Conservation (phyloP, 1,140 invertebrate genomes). For the Pogonomyrmex barbatus region DNA sequence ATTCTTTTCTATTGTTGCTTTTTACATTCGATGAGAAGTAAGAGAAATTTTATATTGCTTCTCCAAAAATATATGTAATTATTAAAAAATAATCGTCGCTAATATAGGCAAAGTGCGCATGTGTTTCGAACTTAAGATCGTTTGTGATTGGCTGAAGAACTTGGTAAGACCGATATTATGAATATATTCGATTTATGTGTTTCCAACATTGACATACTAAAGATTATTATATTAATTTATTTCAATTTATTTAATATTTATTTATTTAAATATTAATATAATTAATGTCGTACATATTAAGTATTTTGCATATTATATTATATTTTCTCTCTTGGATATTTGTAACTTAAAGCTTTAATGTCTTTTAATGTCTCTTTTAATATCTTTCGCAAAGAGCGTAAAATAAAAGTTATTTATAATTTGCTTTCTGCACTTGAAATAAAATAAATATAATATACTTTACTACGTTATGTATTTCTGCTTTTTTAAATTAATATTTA, state of each 20-base stretch:
- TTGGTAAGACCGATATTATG: background rate
- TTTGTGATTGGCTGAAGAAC: constrained; percentile 13
- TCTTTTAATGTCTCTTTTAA: too few relatives aligned
- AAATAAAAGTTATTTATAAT: background rate
- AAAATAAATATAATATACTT: background rate
- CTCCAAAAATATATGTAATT: background rate
- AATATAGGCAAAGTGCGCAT: background rate
- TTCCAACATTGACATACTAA: background rate
- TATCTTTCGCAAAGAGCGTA: too few relatives aligned
- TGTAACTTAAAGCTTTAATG: too few relatives aligned
- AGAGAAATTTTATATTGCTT: background rate
- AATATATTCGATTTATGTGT: background rate
- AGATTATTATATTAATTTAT: background rate
- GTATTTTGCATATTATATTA: too few relatives aligned
- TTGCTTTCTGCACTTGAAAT: background rate
- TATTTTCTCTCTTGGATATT: too few relatives aligned
- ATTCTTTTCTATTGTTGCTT: background rate
- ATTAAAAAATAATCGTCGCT: background rate
- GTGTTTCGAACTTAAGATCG: background rate
- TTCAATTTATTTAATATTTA: background rate
- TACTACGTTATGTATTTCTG: too few relatives aligned
- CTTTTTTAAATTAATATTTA: too few relatives aligned
- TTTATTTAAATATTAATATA: too few relatives aligned
- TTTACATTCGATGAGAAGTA: background rate
- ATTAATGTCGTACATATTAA: too few relatives aligned